Base-by-base conservation (phyloP, 2,888 invertebrate species). In the Automeris io region DNA sequence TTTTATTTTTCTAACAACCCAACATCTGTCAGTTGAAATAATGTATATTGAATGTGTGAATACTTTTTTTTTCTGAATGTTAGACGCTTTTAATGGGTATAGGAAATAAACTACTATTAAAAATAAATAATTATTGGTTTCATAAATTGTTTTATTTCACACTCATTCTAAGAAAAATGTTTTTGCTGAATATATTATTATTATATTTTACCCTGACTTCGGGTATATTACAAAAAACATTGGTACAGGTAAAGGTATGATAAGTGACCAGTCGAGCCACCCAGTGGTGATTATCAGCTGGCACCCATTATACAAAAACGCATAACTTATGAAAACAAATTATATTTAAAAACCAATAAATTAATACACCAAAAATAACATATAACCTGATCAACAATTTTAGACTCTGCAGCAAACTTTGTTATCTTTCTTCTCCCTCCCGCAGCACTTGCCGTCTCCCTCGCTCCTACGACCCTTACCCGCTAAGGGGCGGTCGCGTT, bases 401-500 rank as follows among this genome's bases (percentile, higher is more conserved):
- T 51, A 70, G 19, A 63, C 66, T 38, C 61, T 68, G 43, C 73
- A 73, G 8, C 69, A 71, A 2, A 51, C 51, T 21, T 70, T 70
- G 0, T 35, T 43, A 0, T 40, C 37, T 0, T 42, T 42, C 8
- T 36, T 40, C 18, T 35, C 47, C 21, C 43, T 43, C 34, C 52
- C 42, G 21, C 73, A 70, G 35, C 74, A 70, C 1, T 40, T 49
- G 16, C 53, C 50, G 7, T 35, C 19, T 5, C 33, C 35, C 19
- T 37, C 42, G 32, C 33, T 45, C 12, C 74, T 49, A 25, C 85
- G 54, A n/a, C 76, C 82, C 34, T 59, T 60, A 1, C 87, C 86
- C 35, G 78, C 81, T 11, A 88, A 57, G 0, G 91, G 90, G 33
- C 87, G 81, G 43, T 91, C 88, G 32, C 90, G 80, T 73, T 97